Percentiles rank a stretch among this genome's conserved stretches.
Evolutionary conservation across 2,113 vertebrate species (phyloP).

Genomic region (Pogona vitticeps): DNA sequence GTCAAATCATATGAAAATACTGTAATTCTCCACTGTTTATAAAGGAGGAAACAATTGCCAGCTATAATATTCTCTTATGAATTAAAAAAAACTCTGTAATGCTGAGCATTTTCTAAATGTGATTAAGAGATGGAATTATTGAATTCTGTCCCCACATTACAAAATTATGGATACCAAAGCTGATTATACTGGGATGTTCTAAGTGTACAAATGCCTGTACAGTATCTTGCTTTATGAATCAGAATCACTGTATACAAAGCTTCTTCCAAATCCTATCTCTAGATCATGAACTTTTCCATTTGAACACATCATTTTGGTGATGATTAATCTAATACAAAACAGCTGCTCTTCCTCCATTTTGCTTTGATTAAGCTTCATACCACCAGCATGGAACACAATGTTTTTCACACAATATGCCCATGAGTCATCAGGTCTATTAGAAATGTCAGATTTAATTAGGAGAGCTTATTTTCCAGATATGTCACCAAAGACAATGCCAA

Average conservation of each 20-base stretch:
- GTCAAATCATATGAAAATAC: too few species aligned
- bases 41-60: too few species aligned
- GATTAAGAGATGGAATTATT: neutral
- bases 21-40: too few species aligned
- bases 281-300: neutral
- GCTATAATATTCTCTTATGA: too few species aligned
- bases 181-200: neutral
- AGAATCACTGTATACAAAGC: neutral
- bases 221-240: neutral
- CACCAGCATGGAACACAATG: neutral
- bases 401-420: neutral
- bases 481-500: neutral
- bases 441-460: conserved; percentile 34
- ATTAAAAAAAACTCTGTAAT: neutral
- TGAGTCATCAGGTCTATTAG: conserved; percentile 5
- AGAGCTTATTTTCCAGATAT: conserved; percentile 12
- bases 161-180: neutral
- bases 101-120: conserved; percentile 12
- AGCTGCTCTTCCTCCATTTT: neutral
- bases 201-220: too few species aligned
- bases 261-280: neutral
- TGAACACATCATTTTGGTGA: neutral
- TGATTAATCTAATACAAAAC: neutral
- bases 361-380: neutral
- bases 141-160: neutral